Evolutionary conservation across 2,113 vertebrate species (phyloP).

Genomic region (Thamnaconus septentrionalis): DNA sequence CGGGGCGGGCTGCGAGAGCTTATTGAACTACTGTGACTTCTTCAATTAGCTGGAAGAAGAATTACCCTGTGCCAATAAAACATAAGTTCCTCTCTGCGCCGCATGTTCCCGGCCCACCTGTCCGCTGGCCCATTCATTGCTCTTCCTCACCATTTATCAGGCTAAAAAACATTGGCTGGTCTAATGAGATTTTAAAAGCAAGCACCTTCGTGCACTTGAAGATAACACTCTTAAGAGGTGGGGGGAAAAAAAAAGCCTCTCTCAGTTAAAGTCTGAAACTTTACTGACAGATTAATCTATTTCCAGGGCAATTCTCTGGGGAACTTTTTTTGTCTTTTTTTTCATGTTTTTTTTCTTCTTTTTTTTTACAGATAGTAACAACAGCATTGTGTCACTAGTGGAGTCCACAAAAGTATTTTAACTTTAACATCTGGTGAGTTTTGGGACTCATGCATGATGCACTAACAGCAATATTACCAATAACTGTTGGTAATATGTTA

Average conservation of each 20-base stretch:
- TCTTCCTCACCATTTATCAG: constrained; percentile 35
- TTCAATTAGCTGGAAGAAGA: constrained; percentile 49
- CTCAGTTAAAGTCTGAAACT: constrained; percentile 17
- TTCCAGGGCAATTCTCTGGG: no score
- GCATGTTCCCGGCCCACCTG: constrained; percentile 4
- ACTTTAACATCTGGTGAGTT: no score
- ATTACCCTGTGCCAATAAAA: constrained; percentile 45
- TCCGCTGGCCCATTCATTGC: constrained; percentile 18
- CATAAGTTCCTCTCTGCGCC: constrained; percentile 35
- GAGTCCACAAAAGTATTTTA: no score
- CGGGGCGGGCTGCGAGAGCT: constrained; percentile 10
- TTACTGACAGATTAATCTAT: neutral
- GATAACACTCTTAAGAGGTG: constrained; percentile 28
- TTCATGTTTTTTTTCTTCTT: no score
- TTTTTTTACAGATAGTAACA: no score
- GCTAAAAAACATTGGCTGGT: constrained; percentile 7
- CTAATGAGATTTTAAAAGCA: constrained; percentile 45
- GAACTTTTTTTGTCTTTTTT: no score
- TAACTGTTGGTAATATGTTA: no score
- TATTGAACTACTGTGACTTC: constrained; percentile 39
- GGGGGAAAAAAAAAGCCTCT: constrained; percentile 14
- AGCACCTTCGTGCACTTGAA: constrained; percentile 15
- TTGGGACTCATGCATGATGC: no score
- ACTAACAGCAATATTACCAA: no score
- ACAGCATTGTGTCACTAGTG: no score